A percentile compares a stretch with the other conserved stretches of the same genome.
Evolutionary conservation across 2,888 invertebrate species (phyloP).

Genomic region (Hemicrepidius hirtus): DNA sequence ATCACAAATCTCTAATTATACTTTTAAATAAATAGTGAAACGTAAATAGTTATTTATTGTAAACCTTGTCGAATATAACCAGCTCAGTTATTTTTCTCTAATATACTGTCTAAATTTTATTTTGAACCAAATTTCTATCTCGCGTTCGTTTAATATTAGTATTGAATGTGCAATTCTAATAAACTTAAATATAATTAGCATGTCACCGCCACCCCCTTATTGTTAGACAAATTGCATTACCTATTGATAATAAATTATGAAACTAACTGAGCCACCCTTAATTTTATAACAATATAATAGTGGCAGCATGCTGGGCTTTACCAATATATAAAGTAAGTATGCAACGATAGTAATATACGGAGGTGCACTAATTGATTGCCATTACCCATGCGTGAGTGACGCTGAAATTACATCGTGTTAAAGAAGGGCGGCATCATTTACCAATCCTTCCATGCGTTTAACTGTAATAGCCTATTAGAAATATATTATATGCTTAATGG

Average conservation of each 20-base stretch:
- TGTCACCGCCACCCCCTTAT: conserved; percentile 46
- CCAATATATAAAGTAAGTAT: conserved; percentile 51
- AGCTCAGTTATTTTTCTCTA: no score
- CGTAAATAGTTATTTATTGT: no score
- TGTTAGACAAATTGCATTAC: conserved; percentile 48
- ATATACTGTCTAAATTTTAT: no score
- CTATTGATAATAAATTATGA: conserved; percentile 52
- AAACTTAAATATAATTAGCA: conserved; percentile 27
- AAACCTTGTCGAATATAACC: no score
- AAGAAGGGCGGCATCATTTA: conserved; percentile 56
- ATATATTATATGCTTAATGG: conserved; percentile 55
- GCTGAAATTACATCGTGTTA: conserved; percentile 58
- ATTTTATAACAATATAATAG: conserved; percentile 55
- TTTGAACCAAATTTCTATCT: no score
- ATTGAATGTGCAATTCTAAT: conserved; percentile 15
- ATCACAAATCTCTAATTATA: no score
- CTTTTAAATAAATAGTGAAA: no score
- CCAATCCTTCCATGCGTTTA: conserved; percentile 57
- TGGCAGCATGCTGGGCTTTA: conserved; percentile 51
- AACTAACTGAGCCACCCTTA: conserved; percentile 54
- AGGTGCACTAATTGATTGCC: conserved; percentile 51
- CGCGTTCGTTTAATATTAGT: conserved; percentile 1
- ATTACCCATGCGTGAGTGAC: conserved; percentile 55
- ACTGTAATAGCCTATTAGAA: conserved; percentile 58
- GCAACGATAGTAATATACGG: conserved; percentile 29